Evolutionary conservation across 2,113 vertebrate species (phyloP), one percentile per base, ranked within the genome.

Genomic region (Seriola quinqueradiata): DNA sequence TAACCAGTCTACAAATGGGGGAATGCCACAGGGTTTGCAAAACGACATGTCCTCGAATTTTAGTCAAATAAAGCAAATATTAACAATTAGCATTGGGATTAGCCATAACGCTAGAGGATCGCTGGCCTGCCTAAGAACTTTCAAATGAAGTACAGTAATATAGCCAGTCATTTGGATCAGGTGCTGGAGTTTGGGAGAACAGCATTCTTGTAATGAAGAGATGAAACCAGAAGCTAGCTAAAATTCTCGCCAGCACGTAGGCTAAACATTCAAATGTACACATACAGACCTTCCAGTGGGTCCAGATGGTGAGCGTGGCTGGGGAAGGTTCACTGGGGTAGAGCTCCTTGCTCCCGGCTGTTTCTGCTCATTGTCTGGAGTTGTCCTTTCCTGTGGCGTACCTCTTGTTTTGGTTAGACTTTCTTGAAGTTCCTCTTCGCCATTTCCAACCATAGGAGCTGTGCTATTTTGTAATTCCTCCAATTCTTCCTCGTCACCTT

Each of bases 241-340:
- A 23, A 17, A 50, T 14, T 25, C 38, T 38, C 5, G 19, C 4
- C 38, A 40, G 25, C 9, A 57, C n/a, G 21, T 5, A 34, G 6
- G 12, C 13, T 48, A 70, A 81, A 68, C 60, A 48, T 12, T 7
- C 13, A 60, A 57, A 19, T n/a, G 42, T 8, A 25, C 13, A 63
- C 14, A 42, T 69, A 77, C 86, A 74, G 14, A 96, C 95, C 95
- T 95, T 89, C 93, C 93, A 13, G 83, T 80, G 44, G 84, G 85
- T 59, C 79, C 90, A 34, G 80, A 32, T 8, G 90, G 71, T 12
- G 91, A 74, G 3, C 32, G 44, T 1, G 87, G 52, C 52, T 87
- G 89, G 5, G 83, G 72, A 1, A 89, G 82, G 60, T 67, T 85
- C 19, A 75, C 88, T 0, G 94, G 92, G 74, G 87, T 78, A 1